Evolutionary conservation across 2,113 vertebrate species (phyloP).

Genomic region (Cyanoderma ruficeps): DNA sequence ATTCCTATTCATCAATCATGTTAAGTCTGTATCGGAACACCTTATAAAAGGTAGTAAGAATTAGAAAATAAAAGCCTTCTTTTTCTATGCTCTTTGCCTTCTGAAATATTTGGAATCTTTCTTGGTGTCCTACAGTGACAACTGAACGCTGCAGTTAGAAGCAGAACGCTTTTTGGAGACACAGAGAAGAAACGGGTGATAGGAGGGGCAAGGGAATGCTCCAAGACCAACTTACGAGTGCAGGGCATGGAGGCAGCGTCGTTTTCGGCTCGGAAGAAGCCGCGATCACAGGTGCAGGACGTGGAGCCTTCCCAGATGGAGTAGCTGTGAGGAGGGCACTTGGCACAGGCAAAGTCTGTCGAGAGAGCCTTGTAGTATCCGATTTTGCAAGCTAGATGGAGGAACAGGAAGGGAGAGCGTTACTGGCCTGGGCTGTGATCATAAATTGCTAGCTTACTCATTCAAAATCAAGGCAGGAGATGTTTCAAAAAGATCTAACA

Average conservation of each 20-base stretch:
- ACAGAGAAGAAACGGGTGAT: neutral
- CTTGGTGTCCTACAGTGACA: too few species aligned
- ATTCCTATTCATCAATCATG: too few species aligned
- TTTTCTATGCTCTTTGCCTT: too few species aligned
- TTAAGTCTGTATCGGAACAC: too few species aligned
- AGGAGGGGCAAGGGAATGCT: neutral
- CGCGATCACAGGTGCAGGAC: constrained; percentile 92
- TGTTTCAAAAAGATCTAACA: constrained; percentile 46
- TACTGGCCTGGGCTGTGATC: neutral
- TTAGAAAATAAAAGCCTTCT: too few species aligned
- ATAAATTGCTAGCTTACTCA: constrained; percentile 22
- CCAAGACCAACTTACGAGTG: constrained; percentile 85
- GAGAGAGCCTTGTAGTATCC: constrained; percentile 95
- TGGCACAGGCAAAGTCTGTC: constrained; percentile 87
- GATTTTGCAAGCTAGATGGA: constrained; percentile 88
- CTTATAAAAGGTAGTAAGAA: too few species aligned
- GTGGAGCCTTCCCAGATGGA: constrained; percentile 93
- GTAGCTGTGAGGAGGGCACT: constrained; percentile 95
- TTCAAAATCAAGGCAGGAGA: constrained; percentile 24
- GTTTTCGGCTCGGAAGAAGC: constrained; percentile 89
- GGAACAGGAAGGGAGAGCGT: constrained; percentile 31
- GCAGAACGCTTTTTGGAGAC: neutral
- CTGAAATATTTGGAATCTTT: too few species aligned
- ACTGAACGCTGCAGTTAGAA: neutral
- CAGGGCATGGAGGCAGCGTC: constrained; percentile 95